These are phyloP conservation scores for Dromaius novaehollandiae DNA, from an alignment of 2,113 vertebrate species.

Conservation along the genomic window DNA sequence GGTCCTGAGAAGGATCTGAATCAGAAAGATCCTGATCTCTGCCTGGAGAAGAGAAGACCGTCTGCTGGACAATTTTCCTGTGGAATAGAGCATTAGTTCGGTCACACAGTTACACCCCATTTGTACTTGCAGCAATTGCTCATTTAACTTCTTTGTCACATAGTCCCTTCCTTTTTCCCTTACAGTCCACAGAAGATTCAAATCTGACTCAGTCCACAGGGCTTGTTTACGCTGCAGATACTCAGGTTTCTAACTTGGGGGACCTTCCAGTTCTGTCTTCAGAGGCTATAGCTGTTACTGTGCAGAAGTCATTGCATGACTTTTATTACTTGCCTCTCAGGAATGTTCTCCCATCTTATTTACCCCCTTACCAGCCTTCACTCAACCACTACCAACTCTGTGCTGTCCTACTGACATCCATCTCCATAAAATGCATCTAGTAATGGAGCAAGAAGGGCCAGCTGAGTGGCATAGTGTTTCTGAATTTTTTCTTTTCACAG, in stretches of 20 bases:
- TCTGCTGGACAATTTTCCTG: not conserved
- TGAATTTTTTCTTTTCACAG: not conserved
- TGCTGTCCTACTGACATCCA: not conserved
- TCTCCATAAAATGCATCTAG: not conserved
- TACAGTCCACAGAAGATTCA: accelerated
- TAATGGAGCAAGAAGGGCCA: not conserved
- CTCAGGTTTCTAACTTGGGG: not conserved
- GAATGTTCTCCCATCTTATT: not conserved
- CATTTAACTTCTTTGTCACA: not conserved
- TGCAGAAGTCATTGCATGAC: not conserved
- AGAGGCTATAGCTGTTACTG: not conserved
- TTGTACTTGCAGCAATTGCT: not conserved
- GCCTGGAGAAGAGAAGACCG: too few relatives aligned
- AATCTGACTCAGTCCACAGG: not conserved
- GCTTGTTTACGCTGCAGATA: not conserved
- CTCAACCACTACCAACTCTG: not conserved
- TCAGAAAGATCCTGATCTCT: too few relatives aligned
- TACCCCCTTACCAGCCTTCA: not conserved
- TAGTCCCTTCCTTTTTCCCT: not conserved
- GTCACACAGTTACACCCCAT: not conserved
- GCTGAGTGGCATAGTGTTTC: not conserved
- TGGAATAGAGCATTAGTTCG: not conserved
- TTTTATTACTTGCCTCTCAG: not conserved
- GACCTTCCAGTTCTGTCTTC: not conserved
- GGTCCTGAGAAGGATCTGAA: too few relatives aligned